Evolutionary conservation across 2,888 invertebrate species (phyloP), one percentile per base, ranked within the genome.

Genomic region (Oligia strigilis): DNA sequence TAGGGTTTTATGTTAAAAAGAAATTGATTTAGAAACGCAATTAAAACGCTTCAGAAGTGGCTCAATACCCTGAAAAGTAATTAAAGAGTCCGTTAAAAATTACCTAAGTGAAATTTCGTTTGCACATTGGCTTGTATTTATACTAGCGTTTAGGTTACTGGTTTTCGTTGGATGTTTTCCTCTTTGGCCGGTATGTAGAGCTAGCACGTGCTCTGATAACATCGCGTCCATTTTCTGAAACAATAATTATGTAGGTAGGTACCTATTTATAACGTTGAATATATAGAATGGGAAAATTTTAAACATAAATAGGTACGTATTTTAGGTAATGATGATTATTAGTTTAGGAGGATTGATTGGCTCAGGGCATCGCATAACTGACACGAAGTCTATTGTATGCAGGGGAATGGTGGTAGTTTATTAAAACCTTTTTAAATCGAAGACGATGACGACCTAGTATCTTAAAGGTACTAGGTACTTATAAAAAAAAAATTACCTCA

Each of bases 171-270:
- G 71, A 23, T 84, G 87, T 79, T 92, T 94, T 66, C 91, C 88
- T 83, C 93, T 95, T 14, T 94, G 93, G 0, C 97, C 97, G 0
- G 97, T 97, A 93, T 98, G 99, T 81, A 99, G 94, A 5, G 98
- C 98, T 96, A 99, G 97, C 1, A 99, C 98, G 93, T 99, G 99
- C 90, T 98, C 98, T 0, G 98, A 98, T 84, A 99, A 94, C 94
- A 98, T 97, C 80, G 97, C 97, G 93, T 99, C 99, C 90, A 98
- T 95, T 95, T 98, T 97, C 98, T 98, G 91, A 87, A 97, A 96
- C 23, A 70, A 52, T 40, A 6, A 43, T 36, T 43, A 55, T 4
- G 5, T 36, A 11, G 58, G 58, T n/a, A n/a, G 58, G 58, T n/a
- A n/a, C 17, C 1, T 79, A 72, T 46, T 62, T n/a, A 36, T 55